Base-by-base conservation (phyloP, 1,140 invertebrate genomes). In the Stegodyphus dumicola region DNA sequence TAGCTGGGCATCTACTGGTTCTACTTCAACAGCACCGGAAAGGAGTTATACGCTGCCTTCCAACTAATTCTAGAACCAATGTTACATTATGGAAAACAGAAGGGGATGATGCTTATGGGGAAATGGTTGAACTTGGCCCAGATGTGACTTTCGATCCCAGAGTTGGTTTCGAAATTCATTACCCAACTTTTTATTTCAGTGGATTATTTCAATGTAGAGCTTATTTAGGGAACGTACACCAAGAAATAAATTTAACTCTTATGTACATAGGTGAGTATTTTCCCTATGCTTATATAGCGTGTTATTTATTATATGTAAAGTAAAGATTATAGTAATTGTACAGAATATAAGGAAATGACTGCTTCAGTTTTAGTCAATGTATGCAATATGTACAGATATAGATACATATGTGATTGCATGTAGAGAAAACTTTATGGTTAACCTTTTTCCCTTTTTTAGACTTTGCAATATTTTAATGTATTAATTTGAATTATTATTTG, bases 1-100 rank as follows among this genome's bases (percentile, higher is more conserved):
- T 83, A 5, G 60, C 64, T 0, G 80, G 66, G 6, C 87, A 75
- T 33, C 54, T 87, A n/a, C 76, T 88, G 7, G 17, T 86, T 7
- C 71, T 86, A 0, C 5, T 88, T 3, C 70, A 83, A 18, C 88
- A 88, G 49, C 52, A 73, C 56, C 53, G 78, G 13, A 78, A 67
- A n/a, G 78, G 73, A 9, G 64, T 87, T 1, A 87, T 88, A 33
- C 87, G 86, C 6, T 88, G 88, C 65, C 15, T 81, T 10, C 88
- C 88, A 33, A 88, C 88, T 15, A 70, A 67, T 67, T 86, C 88
- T 0, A 70, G 18, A 48, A 54, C 74, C 7, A 85, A 85, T 17
- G 88, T 88, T 3, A 87, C 85, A 9, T 66, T 88, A 11, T 87
- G 86, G 88, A 88, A 87, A 74, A 74, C 33, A 4, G 60, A 87